Evolutionary conservation across 2,113 vertebrate genomes (phyloP), one percentile per base, ranked within the genome.

Genomic region (Trichechus manatus): DNA sequence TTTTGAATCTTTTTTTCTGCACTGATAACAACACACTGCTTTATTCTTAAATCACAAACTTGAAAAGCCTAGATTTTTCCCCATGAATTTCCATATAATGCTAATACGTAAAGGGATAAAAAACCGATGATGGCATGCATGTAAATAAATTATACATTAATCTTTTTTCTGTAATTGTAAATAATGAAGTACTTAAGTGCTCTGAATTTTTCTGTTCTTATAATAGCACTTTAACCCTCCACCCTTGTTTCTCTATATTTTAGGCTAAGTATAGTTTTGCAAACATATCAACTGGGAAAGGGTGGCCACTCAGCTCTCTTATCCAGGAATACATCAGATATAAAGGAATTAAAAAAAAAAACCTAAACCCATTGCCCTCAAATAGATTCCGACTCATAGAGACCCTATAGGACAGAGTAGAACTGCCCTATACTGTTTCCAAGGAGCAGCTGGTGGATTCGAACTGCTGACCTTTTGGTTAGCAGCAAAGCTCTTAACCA

Each of bases 1-100:
- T 85, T 94, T 92, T 59, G 61, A 97, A 96, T 85, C 19, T 33
- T 93, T 97, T 84, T 93, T 90, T 86, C 77, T 88, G 66, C 78
- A 79, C 79, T 81, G 64, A 91, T 93, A 96, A 83, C 68, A 93
- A 59, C 17, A 87, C 22, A 72, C 8, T 56, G 31, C 47, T 96
- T 95, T 96, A 93, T 93, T 96, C 68, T 94, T 90, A 96, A 96
- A 92, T 88, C 70, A 61, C 0, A 66, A 87, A 89, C 29, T 36
- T 64, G 31, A 80, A 95, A 23, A 98, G 10, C 25, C 31, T 70
- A 86, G 44, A 64, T 70, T 81, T 82, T 83, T 5, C 47, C 20
- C 20, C 59, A 42, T 59, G 10, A 72, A 93, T 91, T 79, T 94
- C 61, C 72, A 68, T 59, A 61, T 61, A 86, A 81, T 68, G 79